Conservation (phyloP, 2,797 vertebrate genomes). For the Luscinia luscinia region DNA sequence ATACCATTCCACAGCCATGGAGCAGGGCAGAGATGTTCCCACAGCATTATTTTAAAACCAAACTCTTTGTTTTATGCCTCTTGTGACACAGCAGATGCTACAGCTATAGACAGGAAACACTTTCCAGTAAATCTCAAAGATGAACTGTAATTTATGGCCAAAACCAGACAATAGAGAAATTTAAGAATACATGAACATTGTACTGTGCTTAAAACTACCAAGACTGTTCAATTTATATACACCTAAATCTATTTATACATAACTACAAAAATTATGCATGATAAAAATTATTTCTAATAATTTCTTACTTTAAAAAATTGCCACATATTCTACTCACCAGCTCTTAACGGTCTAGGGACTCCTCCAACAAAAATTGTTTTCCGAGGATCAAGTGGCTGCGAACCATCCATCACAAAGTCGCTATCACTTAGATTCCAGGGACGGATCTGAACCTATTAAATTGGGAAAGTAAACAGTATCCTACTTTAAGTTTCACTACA, state of each 20-base stretch:
- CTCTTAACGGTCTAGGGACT: slow-evolving; percentile 94
- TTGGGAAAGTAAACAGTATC: not conserved
- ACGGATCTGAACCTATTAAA: slow-evolving; percentile 92
- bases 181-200: not conserved
- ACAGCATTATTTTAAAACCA: not conserved
- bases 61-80: not conserved
- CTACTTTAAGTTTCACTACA: not conserved
- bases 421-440: slow-evolving; percentile 99
- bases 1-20: not conserved
- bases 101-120: not conserved
- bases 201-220: not conserved
- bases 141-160: not conserved
- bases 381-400: slow-evolving; percentile 96
- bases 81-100: not conserved
- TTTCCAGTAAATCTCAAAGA: not conserved
- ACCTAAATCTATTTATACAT: not conserved
- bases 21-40: not conserved
- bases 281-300: not conserved
- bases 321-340: slow-evolving; percentile 81
- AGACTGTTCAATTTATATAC: not conserved
- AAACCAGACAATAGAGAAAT: not conserved
- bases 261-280: not conserved
- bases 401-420: slow-evolving; percentile 99
- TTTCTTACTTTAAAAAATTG: not conserved
- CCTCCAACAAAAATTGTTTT: slow-evolving; percentile 99